Evolutionary conservation across 2,113 vertebrate genomes (phyloP).

Genomic region (Cryptomyrus ogoouensis): DNA sequence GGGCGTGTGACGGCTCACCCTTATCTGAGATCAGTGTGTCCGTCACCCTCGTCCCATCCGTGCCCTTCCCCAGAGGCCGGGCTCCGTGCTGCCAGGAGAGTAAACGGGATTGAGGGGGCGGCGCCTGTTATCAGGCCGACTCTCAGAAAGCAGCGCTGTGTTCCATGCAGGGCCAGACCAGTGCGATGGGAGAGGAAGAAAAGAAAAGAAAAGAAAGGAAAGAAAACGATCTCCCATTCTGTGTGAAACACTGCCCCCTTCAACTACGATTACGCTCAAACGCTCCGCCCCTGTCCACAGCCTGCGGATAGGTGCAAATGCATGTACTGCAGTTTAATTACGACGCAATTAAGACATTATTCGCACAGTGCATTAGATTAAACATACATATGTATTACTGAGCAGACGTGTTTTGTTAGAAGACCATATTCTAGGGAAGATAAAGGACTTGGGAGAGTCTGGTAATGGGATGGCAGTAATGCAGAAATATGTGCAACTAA

Average conservation of each 20-base stretch:
- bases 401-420: background rate
- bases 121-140: background rate
- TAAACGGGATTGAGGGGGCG: background rate
- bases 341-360: background rate
- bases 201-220: too few relatives aligned
- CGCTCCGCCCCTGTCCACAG: background rate
- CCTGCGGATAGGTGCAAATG: background rate
- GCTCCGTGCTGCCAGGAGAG: background rate
- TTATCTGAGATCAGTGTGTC: slow-evolving; percentile 15
- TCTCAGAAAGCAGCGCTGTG: slow-evolving; percentile 5
- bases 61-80: slow-evolving; percentile 13
- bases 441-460: background rate
- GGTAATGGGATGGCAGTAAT: background rate
- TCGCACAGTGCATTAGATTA: background rate
- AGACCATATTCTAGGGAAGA: background rate
- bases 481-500: background rate
- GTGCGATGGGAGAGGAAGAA: background rate
- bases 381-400: background rate
- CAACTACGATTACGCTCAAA: background rate
- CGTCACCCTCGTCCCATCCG: background rate
- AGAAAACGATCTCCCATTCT: background rate
- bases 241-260: background rate
- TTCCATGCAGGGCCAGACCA: background rate
- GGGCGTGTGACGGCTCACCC: background rate
- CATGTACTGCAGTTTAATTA: background rate